Conservation (phyloP, 2,797 vertebrate genomes). For the Macroramphosus scolopax region DNA sequence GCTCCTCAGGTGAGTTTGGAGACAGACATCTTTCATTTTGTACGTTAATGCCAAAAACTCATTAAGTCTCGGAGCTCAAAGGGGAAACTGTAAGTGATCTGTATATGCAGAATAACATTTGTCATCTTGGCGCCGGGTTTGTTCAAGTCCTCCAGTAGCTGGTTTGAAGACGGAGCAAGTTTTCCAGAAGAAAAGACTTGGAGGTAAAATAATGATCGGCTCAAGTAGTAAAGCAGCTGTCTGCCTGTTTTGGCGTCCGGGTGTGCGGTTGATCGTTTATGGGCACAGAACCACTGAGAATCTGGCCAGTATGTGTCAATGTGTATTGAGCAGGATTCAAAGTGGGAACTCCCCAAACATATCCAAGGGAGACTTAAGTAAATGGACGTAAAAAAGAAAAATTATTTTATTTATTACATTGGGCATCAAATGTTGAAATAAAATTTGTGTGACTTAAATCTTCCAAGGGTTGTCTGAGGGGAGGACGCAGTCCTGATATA, state of each 20-base stretch:
- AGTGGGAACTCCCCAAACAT: too few relatives aligned
- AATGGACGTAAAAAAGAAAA: too few relatives aligned
- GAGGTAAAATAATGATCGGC: neutral
- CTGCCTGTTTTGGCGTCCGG: neutral
- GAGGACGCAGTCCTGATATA: too few relatives aligned
- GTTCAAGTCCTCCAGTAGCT: slow-evolving; percentile 2
- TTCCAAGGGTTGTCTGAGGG: too few relatives aligned
- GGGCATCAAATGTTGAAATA: too few relatives aligned
- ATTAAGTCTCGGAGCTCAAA: slow-evolving; percentile 5
- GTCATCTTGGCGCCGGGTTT: slow-evolving; percentile 13
- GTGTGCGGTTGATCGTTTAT: too few relatives aligned
- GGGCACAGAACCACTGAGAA: neutral
- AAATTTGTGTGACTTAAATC: too few relatives aligned
- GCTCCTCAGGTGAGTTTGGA: slow-evolving; percentile 10
- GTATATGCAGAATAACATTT: slow-evolving; percentile 10
- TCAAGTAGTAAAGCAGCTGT: neutral
- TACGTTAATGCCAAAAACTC: slow-evolving; percentile 14
- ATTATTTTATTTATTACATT: too few relatives aligned
- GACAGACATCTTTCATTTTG: neutral
- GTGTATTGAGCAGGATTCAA: too few relatives aligned
- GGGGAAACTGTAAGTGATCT: slow-evolving; percentile 20
- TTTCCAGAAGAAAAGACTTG: slow-evolving; percentile 11
- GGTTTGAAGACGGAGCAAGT: slow-evolving; percentile 7
- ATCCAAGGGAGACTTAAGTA: too few relatives aligned
- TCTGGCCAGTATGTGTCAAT: too few relatives aligned